These are phyloP conservation scores for Corythucha ciliata DNA, from an alignment of 2,888 invertebrate genomes.

Conservation along the genomic window DNA sequence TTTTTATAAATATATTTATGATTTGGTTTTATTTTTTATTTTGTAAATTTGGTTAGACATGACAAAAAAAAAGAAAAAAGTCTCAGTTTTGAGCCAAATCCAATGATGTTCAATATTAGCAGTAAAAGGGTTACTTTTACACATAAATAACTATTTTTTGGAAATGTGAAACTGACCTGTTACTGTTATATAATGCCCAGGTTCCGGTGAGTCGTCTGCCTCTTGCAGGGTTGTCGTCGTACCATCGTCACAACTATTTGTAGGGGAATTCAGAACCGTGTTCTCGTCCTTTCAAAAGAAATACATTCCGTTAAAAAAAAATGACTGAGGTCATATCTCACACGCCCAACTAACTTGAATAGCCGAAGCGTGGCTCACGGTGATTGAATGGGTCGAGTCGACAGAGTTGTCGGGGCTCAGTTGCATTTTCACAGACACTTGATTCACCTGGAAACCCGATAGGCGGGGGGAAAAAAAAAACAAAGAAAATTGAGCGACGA, in stretches of 20 bases:
- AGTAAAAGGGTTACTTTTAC: not conserved
- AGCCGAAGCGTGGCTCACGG: conserved; percentile 21
- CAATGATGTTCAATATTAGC: not conserved
- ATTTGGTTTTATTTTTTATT: conserved; percentile 12
- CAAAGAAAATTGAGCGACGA: not conserved
- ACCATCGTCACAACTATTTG: conserved; percentile 26
- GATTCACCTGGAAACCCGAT: conserved; percentile 24
- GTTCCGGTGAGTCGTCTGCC: conserved; percentile 23
- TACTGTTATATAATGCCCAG: conserved; percentile 57
- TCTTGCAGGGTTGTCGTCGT: conserved; percentile 18
- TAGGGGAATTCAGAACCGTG: conserved; percentile 24
- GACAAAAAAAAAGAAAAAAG: conserved; percentile 23
- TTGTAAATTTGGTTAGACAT: conserved; percentile 26
- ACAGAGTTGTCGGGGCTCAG: conserved; percentile 29
- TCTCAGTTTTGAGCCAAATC: not conserved
- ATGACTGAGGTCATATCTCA: not conserved
- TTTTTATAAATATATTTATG: conserved; percentile 25
- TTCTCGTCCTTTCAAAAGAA: conserved; percentile 23
- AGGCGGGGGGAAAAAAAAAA: conserved; percentile 5
- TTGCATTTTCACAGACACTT: conserved; percentile 24
- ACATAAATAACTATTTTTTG: not conserved
- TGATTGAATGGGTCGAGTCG: conserved; percentile 27
- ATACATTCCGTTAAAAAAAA: not conserved
- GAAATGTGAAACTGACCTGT: conserved; percentile 46
- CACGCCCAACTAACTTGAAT: conserved; percentile 20